Conservation (phyloP, 2,113 vertebrate genomes). For the Peucedramus taeniatus region DNA sequence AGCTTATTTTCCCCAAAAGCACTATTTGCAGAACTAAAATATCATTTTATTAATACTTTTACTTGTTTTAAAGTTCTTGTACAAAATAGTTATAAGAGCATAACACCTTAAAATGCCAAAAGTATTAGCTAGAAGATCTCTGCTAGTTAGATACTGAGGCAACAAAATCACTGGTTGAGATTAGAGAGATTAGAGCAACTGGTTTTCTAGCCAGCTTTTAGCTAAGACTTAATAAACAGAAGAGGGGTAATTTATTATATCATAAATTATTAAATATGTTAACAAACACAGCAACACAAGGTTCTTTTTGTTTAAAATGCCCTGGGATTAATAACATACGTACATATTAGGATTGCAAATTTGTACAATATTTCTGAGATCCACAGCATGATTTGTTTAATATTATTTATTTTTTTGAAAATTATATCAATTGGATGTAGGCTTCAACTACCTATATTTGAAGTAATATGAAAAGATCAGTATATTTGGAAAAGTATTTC, state of each 20-base stretch:
- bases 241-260: constrained; percentile 24
- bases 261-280: constrained; percentile 16
- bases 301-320: neutral
- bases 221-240: constrained; percentile 35
- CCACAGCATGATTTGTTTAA: neutral
- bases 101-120: neutral
- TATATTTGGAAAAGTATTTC: neutral
- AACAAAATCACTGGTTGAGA: constrained; percentile 21
- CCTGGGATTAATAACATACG: neutral
- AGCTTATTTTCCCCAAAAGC: neutral
- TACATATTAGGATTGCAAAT: neutral
- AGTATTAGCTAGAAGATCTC: neutral
- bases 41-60: neutral
- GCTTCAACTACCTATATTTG: neutral
- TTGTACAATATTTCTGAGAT: neutral
- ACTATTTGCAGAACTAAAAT: neutral
- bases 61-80: neutral
- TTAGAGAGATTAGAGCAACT: constrained; percentile 29
- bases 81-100: neutral
- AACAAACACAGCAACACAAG: neutral
- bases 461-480: neutral
- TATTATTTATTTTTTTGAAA: neutral
- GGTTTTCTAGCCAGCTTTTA: constrained; percentile 11
- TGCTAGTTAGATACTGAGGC: neutral
- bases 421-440: neutral